phyloP scores from a whole-genome alignment of 2,113 vertebrate genomes.

The Erpornis zantholeuca region DNA sequence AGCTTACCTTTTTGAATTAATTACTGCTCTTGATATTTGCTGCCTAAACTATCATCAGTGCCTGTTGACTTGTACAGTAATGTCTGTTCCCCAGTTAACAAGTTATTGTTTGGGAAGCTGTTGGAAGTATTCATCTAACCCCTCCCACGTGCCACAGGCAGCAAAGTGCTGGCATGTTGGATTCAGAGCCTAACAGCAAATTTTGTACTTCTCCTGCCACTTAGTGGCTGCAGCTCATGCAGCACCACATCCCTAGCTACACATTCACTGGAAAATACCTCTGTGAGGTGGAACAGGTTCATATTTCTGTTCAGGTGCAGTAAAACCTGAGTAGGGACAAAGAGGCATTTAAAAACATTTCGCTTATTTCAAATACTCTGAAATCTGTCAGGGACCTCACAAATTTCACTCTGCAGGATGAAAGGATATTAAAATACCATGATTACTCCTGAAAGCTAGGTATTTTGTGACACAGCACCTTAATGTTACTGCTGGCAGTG shows the following conservation, averaged over 20 bases:
- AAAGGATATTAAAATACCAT: background rate
- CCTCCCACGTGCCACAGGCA: background rate
- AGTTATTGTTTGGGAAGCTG: background rate
- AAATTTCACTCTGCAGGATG: background rate
- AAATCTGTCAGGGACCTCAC: background rate
- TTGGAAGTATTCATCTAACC: background rate
- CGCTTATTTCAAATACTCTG: background rate
- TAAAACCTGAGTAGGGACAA: background rate
- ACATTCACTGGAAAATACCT: background rate
- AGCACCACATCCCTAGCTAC: background rate
- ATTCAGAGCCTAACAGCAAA: background rate
- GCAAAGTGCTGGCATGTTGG: background rate
- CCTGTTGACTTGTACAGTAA: background rate
- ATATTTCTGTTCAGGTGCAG: background rate
- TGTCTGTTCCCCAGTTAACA: background rate
- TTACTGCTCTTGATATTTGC: background rate
- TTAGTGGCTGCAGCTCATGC: constrained; percentile 23
- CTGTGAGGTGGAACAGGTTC: background rate
- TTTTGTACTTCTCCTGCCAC: constrained; percentile 35
- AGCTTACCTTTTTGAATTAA: background rate
- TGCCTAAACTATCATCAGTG: background rate
- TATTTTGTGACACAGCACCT: background rate
- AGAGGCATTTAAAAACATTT: background rate
- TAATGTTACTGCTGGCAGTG: background rate
- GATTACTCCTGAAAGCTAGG: background rate